Base-by-base conservation (phyloP, 2,113 vertebrate species). In the Elgaria multicarinata region DNA sequence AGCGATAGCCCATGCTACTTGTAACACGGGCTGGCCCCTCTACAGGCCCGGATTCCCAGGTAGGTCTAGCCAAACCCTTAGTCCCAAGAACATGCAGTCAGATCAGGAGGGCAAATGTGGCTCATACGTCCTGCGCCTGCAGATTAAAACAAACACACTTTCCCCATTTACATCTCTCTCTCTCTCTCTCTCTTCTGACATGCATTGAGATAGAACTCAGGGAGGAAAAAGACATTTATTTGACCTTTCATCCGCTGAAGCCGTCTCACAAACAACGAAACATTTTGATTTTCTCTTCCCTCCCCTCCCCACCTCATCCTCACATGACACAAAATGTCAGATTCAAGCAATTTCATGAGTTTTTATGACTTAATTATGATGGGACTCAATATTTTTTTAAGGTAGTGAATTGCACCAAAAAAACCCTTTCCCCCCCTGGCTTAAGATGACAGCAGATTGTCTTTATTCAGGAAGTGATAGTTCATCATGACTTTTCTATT, bases 231-330 rank as follows among this genome's bases (percentile, higher is more conserved):
- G 33, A 77, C 8, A 28, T 16, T 76, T 89, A 2, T 39, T 83
- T 76, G 62, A 36, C 64, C 31, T 85, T 86, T 24, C 89, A 93
- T 87, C 88, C 83, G 14, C 89, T 88, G 74, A 79, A 42, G 82
- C 13, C 39, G 0, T 82, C 89, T 62, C 18, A 28, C 2, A 91
- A 4, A 55, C 53, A 87, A 36, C 66, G 85, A 88, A 20, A 4
- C 0, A 58, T n/a, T 69, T 90, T 42, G 85, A 1, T 76, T 31
- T 55, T 79, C 69, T 83, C 33, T 44, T 39, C 50, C 28, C 8
- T 2, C 22, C 6, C 20, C 22, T 22, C 62, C 42, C 36, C 18
- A 26, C n/a, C 36, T 9, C 20, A 42, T 39, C 72, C 90, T 90
- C 0, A 0, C 3, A 79, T 7, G 4, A 24, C 6, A 79, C 78